These are phyloP conservation scores for Manis javanica DNA, from an alignment of 2,797 vertebrate species.

Conservation along the genomic window DNA sequence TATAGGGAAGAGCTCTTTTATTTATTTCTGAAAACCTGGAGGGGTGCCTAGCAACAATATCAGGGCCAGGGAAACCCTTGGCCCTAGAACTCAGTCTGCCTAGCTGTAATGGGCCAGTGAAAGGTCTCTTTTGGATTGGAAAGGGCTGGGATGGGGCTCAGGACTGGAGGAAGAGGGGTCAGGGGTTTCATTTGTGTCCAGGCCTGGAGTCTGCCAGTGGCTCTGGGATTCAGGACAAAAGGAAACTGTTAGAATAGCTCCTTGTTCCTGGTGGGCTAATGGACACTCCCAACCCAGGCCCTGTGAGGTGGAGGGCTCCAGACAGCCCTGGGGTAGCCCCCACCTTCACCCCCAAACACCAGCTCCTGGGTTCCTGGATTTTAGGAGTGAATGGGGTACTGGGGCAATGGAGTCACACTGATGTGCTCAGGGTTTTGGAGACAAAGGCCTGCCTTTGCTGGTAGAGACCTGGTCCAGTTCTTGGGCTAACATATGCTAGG, in stretches of 20 bases:
- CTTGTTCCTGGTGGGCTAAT: not conserved
- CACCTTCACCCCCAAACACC: too few species aligned
- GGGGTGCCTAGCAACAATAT: not conserved
- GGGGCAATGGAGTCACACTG: not conserved
- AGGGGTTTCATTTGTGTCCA: not conserved
- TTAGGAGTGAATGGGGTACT: not conserved
- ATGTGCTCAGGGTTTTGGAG: not conserved
- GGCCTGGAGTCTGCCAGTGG: not conserved
- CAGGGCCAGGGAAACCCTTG: not conserved
- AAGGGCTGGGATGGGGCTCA: not conserved
- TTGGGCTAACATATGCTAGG: not conserved
- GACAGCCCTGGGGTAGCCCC: accelerated
- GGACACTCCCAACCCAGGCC: not conserved
- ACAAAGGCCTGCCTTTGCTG: not conserved
- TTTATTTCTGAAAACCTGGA: conserved; percentile 1
- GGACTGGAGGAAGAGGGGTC: not conserved
- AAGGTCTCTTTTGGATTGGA: not conserved
- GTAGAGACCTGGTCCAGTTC: not conserved
- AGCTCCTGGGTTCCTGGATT: not conserved
- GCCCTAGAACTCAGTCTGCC: not conserved
- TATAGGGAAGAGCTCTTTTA: not conserved
- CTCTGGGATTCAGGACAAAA: not conserved
- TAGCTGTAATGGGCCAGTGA: not conserved
- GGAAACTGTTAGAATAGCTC: not conserved
- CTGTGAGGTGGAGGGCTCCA: not conserved